Percentiles rank a stretch among this genome's conserved stretches.
phyloP scores from a whole-genome alignment of 1,140 invertebrate genomes.

The Delia radicum region DNA sequence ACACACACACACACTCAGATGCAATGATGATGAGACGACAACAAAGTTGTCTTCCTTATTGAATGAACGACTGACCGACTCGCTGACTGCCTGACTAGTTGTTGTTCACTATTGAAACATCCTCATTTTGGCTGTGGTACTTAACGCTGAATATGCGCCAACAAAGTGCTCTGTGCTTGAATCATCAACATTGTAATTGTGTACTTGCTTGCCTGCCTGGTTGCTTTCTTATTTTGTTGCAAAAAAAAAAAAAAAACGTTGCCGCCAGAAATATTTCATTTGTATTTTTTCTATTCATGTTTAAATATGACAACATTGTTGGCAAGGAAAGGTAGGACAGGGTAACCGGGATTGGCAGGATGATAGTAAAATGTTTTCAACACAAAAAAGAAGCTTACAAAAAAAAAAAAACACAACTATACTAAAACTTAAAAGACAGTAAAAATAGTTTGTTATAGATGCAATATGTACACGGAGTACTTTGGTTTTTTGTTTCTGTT shows the following conservation, averaged over 20 bases:
- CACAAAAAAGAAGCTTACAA: neutral
- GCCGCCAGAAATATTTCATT: slow-evolving; percentile 9
- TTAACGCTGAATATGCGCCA: neutral
- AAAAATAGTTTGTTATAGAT: no score
- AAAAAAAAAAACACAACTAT: no score
- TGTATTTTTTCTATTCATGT: neutral
- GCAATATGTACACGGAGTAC: no score
- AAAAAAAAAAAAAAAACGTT: neutral
- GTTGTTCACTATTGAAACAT: no score
- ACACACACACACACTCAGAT: neutral
- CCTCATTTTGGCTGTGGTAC: no score
- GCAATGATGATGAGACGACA: neutral
- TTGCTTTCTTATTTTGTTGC: neutral
- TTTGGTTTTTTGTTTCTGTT: neutral
- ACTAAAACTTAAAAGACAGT: neutral
- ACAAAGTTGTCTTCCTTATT: neutral
- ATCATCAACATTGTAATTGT: neutral
- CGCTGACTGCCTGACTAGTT: neutral
- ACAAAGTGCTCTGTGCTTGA: neutral
- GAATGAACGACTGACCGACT: neutral
- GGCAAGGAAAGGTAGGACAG: neutral
- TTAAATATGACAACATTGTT: slow-evolving; percentile 12
- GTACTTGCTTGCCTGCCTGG: neutral
- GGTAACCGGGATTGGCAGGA: neutral
- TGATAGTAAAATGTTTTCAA: neutral